These are phyloP conservation scores for Microctonus hyperodae DNA, from an alignment of 2,888 invertebrate genomes.

Conservation along the genomic window DNA sequence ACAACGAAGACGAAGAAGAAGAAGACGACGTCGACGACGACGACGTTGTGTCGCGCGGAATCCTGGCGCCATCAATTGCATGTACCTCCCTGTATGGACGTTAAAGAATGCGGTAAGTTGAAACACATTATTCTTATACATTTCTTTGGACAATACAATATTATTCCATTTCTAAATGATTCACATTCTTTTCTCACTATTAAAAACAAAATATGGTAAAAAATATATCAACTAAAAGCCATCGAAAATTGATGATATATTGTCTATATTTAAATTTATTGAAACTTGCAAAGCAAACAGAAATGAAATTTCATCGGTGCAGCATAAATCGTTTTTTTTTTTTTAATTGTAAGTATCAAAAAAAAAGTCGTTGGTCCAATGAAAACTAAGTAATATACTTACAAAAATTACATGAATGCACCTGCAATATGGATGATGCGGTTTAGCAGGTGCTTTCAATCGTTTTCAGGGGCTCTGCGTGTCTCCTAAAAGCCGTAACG, in stretches of 20 bases:
- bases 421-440: conserved; percentile 43
- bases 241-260: neutral
- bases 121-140: neutral
- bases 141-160: neutral
- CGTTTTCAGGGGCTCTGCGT: conserved; percentile 40
- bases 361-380: neutral
- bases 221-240: no score
- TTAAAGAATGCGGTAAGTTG: conserved; percentile 19
- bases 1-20: neutral
- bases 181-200: neutral
- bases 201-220: no score
- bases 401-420: conserved; percentile 43
- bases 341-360: neutral
- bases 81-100: conserved; percentile 3
- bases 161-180: neutral
- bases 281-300: neutral
- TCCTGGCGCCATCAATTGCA: conserved; percentile 31
- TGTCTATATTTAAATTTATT: no score
- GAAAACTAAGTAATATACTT: conserved; percentile 52
- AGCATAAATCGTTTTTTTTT: no score
- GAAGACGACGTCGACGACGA: neutral
- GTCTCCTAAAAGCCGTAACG: conserved; percentile 43
- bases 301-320: neutral
- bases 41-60: conserved; percentile 26
- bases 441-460: conserved; percentile 47